phyloP scores from a whole-genome alignment of 2,888 invertebrate genomes.

The Argyra leucocephala region DNA sequence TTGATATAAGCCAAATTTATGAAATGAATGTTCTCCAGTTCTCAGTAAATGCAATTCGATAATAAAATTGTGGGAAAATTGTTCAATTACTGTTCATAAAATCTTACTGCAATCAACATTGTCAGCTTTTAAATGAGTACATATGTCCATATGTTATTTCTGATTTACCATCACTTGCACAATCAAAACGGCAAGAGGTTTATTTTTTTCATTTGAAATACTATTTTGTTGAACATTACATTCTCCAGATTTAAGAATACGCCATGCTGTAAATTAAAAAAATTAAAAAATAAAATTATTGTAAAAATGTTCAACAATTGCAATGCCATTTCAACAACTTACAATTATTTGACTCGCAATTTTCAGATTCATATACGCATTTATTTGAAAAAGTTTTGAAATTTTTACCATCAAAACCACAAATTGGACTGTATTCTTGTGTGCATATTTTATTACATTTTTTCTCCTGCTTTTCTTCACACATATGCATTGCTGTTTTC shows the following conservation, averaged over 20 bases:
- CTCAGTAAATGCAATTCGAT: background rate
- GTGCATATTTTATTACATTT: background rate
- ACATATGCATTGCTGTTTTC: background rate
- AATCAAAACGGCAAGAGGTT: conserved; percentile 2
- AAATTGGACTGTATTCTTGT: background rate
- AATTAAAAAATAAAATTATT: background rate
- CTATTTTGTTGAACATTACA: background rate
- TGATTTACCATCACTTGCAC: conserved; percentile 7
- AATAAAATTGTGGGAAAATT: background rate
- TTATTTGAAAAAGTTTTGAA: background rate
- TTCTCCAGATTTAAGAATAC: background rate
- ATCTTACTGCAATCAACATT: background rate
- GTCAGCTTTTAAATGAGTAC: background rate
- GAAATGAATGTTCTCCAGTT: background rate
- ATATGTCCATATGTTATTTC: background rate
- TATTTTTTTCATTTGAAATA: background rate
- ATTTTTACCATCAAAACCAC: background rate
- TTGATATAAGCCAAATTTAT: too few species aligned
- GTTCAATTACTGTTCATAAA: background rate
- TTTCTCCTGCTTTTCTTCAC: background rate
- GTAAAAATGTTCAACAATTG: background rate
- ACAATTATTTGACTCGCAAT: background rate
- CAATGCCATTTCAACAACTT: background rate
- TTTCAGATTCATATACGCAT: background rate
- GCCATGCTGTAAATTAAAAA: background rate